Conservation (phyloP, 2,888 invertebrate genomes). For the Unio delphinus region DNA sequence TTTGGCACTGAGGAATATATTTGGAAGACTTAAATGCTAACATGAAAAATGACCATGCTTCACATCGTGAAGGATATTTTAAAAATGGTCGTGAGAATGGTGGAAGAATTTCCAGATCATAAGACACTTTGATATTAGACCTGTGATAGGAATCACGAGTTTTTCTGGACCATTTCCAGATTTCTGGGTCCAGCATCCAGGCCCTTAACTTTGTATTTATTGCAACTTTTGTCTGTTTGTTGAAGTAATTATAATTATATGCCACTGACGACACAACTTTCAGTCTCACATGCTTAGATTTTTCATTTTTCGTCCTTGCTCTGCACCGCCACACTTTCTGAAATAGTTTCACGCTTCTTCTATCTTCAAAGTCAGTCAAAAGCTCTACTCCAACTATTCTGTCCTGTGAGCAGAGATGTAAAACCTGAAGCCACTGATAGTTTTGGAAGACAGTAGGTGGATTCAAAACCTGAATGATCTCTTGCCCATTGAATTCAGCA, state of each 20-base stretch:
- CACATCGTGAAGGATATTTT: constrained; percentile 30
- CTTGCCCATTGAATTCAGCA: constrained; percentile 18
- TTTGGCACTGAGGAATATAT: constrained; percentile 30
- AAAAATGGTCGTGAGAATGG: constrained; percentile 51
- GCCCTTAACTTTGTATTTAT: constrained; percentile 40
- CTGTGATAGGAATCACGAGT: constrained; percentile 26
- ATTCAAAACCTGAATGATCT: constrained; percentile 41
- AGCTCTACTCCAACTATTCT: constrained; percentile 45
- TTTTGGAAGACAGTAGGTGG: constrained; percentile 31
- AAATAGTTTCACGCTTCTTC: constrained; percentile 27
- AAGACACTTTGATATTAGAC: constrained; percentile 40
- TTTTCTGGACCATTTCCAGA: constrained; percentile 26
- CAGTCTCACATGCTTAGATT: constrained; percentile 27
- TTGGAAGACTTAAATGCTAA: constrained; percentile 23
- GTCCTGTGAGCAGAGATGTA: constrained; percentile 37
- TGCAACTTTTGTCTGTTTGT: constrained; percentile 26
- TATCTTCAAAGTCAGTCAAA: constrained; percentile 11
- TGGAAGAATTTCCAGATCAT: constrained; percentile 27
- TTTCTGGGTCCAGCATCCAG: constrained; percentile 46
- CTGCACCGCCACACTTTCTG: constrained; percentile 43
- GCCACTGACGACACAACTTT: constrained; percentile 33
- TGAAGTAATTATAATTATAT: constrained; percentile 50
- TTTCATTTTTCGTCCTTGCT: constrained; percentile 2
- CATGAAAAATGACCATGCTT: constrained; percentile 39
- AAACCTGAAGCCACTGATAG: constrained; percentile 23